phyloP scores from a whole-genome alignment of 1,140 invertebrate genomes.

The Pollicipes pollicipes region DNA sequence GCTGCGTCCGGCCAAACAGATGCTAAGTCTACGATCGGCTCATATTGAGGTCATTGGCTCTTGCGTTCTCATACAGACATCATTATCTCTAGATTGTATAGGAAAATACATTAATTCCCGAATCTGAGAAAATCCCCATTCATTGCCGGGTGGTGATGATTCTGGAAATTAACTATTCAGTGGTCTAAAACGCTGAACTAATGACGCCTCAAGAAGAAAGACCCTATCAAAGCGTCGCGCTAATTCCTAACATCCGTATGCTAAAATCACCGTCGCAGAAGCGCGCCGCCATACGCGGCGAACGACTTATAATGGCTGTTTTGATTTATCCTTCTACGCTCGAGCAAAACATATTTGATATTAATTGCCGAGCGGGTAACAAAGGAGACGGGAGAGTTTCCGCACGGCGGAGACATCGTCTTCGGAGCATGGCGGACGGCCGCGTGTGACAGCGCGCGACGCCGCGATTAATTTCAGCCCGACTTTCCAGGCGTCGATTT shows the following conservation, averaged over 20 bases:
- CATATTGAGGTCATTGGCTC: background rate
- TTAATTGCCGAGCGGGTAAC: background rate
- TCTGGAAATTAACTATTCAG: slow-evolving; percentile 2
- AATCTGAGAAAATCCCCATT: background rate
- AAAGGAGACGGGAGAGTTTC: background rate
- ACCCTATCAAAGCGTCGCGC: background rate
- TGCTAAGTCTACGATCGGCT: background rate
- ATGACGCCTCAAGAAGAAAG: background rate
- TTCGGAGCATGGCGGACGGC: background rate
- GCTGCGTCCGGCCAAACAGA: background rate
- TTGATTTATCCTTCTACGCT: background rate
- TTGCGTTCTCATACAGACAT: background rate
- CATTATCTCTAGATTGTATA: background rate
- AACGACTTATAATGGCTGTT: background rate
- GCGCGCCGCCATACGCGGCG: no score
- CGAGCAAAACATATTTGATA: background rate
- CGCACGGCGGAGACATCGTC: background rate
- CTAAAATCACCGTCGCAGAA: background rate
- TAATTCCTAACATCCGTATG: background rate
- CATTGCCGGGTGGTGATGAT: background rate
- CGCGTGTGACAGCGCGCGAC: background rate
- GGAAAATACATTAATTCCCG: background rate
- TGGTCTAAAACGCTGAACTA: background rate
- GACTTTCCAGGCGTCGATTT: background rate
- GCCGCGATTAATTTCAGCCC: background rate